Evolutionary conservation across 2,113 vertebrate genomes (phyloP).

Genomic region (Patagioenas fasciata): DNA sequence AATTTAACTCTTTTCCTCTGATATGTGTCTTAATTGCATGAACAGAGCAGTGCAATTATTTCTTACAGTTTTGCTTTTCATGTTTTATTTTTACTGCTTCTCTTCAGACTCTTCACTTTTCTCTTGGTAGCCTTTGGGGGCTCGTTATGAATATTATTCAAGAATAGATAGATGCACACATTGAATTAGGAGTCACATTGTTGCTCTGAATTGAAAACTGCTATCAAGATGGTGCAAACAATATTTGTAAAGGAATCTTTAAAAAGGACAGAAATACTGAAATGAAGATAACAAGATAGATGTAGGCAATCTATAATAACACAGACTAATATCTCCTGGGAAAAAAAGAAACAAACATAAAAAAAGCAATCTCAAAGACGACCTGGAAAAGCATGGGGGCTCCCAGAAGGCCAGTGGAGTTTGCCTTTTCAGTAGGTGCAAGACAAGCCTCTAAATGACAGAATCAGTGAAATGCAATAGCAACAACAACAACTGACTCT

Average conservation of each 20-base stretch:
- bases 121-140: background rate
- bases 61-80: background rate
- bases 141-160: background rate
- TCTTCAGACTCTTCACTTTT: conserved; percentile 5
- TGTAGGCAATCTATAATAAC: background rate
- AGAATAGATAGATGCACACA: background rate
- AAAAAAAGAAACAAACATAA: background rate
- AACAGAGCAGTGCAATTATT: conserved; percentile 29
- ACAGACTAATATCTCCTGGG: background rate
- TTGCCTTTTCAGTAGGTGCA: background rate
- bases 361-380: background rate
- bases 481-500: background rate
- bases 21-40: background rate
- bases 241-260: background rate
- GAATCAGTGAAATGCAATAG: background rate
- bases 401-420: background rate
- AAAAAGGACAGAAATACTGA: background rate
- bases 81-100: conserved; percentile 7
- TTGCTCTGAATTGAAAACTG: background rate
- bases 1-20: conserved; percentile 65
- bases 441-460: background rate
- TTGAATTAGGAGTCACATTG: background rate
- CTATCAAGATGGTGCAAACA: background rate
- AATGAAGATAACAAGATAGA: conserved; percentile 24
- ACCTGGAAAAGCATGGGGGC: background rate